Conservation (phyloP, 2,113 vertebrate species). For the Phrynosoma blainvillii region DNA sequence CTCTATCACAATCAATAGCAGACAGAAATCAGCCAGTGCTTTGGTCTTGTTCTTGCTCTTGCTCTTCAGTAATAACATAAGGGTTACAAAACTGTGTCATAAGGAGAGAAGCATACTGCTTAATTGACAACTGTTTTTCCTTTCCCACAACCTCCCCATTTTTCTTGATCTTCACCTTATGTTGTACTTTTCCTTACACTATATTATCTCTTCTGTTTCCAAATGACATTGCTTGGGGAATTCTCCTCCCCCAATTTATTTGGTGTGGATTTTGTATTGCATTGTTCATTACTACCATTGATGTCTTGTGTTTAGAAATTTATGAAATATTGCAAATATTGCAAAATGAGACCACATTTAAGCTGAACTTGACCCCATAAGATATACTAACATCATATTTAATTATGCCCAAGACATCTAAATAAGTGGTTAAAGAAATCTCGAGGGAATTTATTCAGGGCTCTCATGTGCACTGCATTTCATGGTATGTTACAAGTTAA, state of each 20-base stretch:
- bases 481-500: slow-evolving; percentile 46
- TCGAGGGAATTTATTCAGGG: slow-evolving; percentile 18
- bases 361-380: slow-evolving; percentile 25
- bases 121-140: background rate
- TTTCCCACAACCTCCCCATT: background rate
- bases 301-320: slow-evolving; percentile 2
- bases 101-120: background rate
- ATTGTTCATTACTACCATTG: background rate
- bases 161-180: background rate
- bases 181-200: background rate
- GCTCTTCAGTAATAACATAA: background rate
- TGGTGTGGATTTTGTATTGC: background rate
- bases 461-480: slow-evolving; percentile 29
- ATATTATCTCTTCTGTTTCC: background rate
- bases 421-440: slow-evolving; percentile 39
- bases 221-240: background rate
- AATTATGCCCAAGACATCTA: slow-evolving; percentile 30
- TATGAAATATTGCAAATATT: slow-evolving; percentile 20
- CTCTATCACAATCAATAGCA: background rate
- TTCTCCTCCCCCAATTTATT: background rate
- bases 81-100: background rate
- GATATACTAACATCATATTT: slow-evolving; percentile 33
- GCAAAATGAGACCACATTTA: slow-evolving; percentile 6
- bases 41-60: background rate
- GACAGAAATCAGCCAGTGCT: background rate